Evolutionary conservation across 2,113 vertebrate genomes (phyloP), one percentile per base, ranked within the genome.

Genomic region (Cynocephalus volans): DNA sequence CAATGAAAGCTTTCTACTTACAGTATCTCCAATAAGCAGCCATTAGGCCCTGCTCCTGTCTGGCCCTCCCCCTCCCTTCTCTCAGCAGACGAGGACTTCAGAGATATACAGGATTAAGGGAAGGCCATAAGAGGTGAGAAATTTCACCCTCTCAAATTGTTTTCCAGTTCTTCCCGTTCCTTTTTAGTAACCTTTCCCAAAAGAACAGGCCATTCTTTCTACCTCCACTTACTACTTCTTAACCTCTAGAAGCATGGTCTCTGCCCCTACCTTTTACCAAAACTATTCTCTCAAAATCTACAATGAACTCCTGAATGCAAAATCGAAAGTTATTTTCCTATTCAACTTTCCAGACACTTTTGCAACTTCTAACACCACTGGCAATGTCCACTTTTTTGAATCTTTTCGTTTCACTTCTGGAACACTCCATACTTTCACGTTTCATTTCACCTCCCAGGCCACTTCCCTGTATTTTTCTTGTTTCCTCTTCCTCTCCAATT

Each of bases 381-480:
- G 77, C 36, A 77, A 75, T 45, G 15, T 1, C 36, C 26, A 73
- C 36, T 58, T 52, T 77, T 26, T 70, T 93, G 11, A 58, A 70
- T 54, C 28, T 75, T 84, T 93, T 83, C 33, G 31, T 95, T 90
- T 18, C 85, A 41, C 62, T 86, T 87, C 64, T 41, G 19, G 36
- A 93, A 82, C 13, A 70, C 15, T 77, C 54, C 23, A 33, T 50
- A 45, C 6, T 87, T 48, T 69, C 76, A 31, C 17, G 58, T 82
- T 60, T 81, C 62, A n/a, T 90, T 87, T 86, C 18, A 75, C 54
- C 15, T 88, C 33, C n/a, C 36, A 14, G n/a, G 19, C 31, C 41
- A 52, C 21, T 84, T 97, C 50, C 28, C 33, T 79, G 36, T 56
- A 94, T 56, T 90, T 93, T 76, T 14, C 36, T 62, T 65, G 64